Conservation (phyloP, 2,888 invertebrate genomes). For the Coelinius sp. region DNA sequence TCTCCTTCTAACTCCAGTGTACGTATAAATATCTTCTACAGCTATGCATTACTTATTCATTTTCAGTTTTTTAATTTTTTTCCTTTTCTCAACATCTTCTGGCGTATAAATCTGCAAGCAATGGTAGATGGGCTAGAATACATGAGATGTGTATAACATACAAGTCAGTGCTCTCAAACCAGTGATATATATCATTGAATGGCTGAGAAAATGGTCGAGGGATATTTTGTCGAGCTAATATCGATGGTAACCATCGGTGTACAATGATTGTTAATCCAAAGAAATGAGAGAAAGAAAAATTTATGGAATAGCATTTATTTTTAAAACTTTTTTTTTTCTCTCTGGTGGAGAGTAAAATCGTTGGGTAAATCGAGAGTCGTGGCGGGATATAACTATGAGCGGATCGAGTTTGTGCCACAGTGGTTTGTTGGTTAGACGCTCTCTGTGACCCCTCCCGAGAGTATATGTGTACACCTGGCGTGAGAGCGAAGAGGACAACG, state of each 20-base stretch:
- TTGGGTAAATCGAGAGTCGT: neutral
- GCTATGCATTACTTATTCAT: conserved; percentile 35
- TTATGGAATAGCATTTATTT: no score
- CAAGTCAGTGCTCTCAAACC: conserved; percentile 20
- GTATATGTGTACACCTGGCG: conserved; percentile 4
- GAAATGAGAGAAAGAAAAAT: neutral
- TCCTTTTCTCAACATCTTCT: neutral
- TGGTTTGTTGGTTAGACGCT: neutral
- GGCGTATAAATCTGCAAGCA: conserved; percentile 30
- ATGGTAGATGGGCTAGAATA: conserved; percentile 6
- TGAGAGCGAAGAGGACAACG: neutral
- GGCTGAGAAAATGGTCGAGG: conserved; percentile 6
- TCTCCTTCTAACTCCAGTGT: neutral
- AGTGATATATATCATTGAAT: conserved; percentile 23
- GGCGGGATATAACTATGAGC: neutral
- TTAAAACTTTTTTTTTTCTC: neutral
- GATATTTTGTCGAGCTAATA: conserved; percentile 38
- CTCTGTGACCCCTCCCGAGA: neutral
- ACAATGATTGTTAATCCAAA: neutral
- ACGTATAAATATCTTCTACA: neutral
- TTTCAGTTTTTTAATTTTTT: conserved; percentile 12
- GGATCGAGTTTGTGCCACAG: neutral
- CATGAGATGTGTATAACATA: conserved; percentile 8
- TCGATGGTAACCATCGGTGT: conserved; percentile 1
- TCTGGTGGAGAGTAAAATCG: neutral